These are phyloP conservation scores for Eolophus roseicapilla DNA, from an alignment of 2,113 vertebrate species.

Conservation along the genomic window DNA sequence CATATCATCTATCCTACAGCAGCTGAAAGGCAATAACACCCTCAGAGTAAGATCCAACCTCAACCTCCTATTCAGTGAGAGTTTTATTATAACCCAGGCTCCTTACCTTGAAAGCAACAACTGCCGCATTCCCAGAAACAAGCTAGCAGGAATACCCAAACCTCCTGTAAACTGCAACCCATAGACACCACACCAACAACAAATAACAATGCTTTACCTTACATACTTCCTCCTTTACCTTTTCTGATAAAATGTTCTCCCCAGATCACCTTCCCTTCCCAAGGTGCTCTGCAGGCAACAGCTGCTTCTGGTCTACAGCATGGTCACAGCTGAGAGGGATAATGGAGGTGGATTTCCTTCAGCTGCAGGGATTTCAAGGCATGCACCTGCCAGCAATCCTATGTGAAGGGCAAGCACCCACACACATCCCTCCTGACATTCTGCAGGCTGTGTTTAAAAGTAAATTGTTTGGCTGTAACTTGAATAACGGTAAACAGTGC, in stretches of 20 bases:
- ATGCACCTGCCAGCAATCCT: no score
- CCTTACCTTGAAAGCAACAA: not conserved
- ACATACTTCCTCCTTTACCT: fast-evolving
- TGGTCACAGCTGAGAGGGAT: not conserved
- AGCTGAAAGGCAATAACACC: not conserved
- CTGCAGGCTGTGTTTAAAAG: not conserved
- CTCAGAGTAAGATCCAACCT: fast-evolving
- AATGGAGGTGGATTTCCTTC: not conserved
- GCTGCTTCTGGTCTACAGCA: not conserved
- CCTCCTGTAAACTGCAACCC: fast-evolving
- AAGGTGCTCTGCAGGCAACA: not conserved
- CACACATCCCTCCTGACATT: fast-evolving
- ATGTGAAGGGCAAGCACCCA: not conserved
- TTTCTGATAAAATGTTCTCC: not conserved
- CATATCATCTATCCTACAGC: not conserved
- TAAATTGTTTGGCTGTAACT: not conserved
- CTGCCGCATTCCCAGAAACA: fast-evolving
- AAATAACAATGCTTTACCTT: fast-evolving
- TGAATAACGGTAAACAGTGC: not conserved
- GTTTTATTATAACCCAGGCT: not conserved
- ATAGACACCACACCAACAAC: fast-evolving
- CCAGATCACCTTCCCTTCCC: not conserved
- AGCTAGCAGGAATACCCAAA: fast-evolving
- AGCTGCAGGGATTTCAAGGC: not conserved
- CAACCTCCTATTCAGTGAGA: fast-evolving